These are phyloP conservation scores for Tachyglossus aculeatus DNA, from an alignment of 2,797 vertebrate species.

Conservation along the genomic window DNA sequence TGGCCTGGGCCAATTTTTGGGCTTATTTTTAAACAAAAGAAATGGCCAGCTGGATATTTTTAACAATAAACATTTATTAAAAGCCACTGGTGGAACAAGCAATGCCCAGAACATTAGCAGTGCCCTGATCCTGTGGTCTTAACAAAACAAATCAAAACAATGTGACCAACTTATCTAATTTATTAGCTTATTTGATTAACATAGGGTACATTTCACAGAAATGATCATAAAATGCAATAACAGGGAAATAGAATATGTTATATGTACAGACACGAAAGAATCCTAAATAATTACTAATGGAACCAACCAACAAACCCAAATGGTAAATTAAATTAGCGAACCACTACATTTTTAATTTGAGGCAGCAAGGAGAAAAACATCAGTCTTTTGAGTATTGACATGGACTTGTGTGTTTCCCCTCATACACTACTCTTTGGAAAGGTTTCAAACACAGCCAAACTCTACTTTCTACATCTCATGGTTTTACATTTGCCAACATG, in stretches of 20 bases:
- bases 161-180: constrained; percentile 28
- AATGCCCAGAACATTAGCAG: too few species aligned
- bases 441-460: not conserved
- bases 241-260: constrained; percentile 46
- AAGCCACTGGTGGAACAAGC: constrained; percentile 42
- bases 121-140: constrained; percentile 22
- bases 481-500: constrained; percentile 9
- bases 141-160: constrained; percentile 41
- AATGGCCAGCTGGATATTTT: constrained; percentile 10
- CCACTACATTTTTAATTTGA: constrained; percentile 52
- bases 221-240: constrained; percentile 75
- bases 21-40: too few species aligned
- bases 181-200: constrained; percentile 65
- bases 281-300: constrained; percentile 65
- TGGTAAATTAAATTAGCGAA: constrained; percentile 56
- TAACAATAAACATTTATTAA: constrained; percentile 52
- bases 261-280: constrained; percentile 36
- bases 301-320: constrained; percentile 48
- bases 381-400: not conserved
- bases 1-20: too few species aligned
- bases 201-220: constrained; percentile 82
- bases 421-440: not conserved
- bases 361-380: constrained; percentile 30
- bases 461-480: not conserved
- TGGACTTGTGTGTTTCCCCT: not conserved